Evolutionary conservation across 2,113 vertebrate genomes (phyloP).

Genomic region (Nibea albiflora): DNA sequence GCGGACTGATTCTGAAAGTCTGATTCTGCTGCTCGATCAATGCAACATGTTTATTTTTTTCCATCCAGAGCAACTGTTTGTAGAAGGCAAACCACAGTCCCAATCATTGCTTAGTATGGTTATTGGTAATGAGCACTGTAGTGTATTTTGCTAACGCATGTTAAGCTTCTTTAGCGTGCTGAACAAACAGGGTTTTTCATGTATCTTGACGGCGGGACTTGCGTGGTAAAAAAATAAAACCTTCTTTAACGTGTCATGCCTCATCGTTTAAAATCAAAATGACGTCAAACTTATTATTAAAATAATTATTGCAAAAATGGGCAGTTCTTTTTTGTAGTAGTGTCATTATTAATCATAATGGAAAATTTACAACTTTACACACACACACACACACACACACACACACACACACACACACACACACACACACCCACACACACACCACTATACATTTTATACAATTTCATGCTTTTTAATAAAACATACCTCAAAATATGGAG

Average conservation of each 20-base stretch:
- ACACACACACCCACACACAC: slow-evolving; percentile 21
- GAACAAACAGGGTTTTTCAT: background rate
- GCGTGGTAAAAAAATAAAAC: background rate
- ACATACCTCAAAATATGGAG: background rate
- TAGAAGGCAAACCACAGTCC: background rate
- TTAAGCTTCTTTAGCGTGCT: background rate
- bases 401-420: slow-evolving; percentile 1
- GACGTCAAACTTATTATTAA: background rate
- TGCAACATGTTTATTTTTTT: background rate
- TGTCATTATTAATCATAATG: slow-evolving; percentile 18
- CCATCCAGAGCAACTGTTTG: slow-evolving; percentile 16
- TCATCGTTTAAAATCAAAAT: slow-evolving; percentile 2
- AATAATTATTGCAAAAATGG: slow-evolving; percentile 56
- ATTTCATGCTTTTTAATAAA: slow-evolving; percentile 49
- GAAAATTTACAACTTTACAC: slow-evolving; percentile 33
- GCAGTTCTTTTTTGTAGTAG: background rate
- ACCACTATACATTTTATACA: slow-evolving; percentile 33
- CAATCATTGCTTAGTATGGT: background rate
- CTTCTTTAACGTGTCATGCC: background rate
- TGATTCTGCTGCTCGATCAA: slow-evolving; percentile 15
- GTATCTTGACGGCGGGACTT: background rate
- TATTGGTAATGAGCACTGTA: background rate
- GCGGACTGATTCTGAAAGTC: background rate
- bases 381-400: background rate
- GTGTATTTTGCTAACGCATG: background rate